Evolutionary conservation across 2,113 vertebrate genomes (phyloP).

Genomic region (Cacatua alba): DNA sequence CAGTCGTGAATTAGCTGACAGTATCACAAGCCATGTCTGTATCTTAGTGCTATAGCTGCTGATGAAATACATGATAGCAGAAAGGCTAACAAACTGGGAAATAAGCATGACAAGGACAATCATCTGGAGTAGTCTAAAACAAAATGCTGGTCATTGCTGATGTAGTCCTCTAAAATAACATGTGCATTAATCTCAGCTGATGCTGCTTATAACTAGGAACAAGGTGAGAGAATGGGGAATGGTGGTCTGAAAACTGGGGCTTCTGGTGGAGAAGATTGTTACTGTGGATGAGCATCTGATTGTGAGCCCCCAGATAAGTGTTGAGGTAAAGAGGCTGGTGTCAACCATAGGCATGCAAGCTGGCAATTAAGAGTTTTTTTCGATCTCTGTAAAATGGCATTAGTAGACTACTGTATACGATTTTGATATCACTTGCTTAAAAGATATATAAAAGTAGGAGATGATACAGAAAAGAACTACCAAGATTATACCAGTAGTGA

Average conservation of each 20-base stretch:
- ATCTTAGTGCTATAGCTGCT: neutral
- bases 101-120: neutral
- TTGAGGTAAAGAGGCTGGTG: rapidly evolving
- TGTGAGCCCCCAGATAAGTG: neutral
- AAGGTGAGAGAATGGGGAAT: neutral
- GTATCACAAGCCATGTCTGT: neutral
- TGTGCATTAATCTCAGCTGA: neutral
- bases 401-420: neutral
- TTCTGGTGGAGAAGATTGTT: neutral
- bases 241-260: neutral
- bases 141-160: neutral
- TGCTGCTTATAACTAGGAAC: neutral
- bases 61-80: neutral
- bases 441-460: neutral
- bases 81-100: neutral
- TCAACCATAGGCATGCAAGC: neutral
- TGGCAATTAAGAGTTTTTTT: neutral
- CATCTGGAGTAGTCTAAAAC: neutral
- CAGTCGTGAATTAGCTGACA: neutral
- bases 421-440: neutral
- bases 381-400: neutral
- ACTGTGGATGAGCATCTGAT: neutral
- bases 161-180: neutral
- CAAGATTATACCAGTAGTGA: neutral
- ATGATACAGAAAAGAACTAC: neutral